phyloP scores from a whole-genome alignment of 2,797 vertebrate species.

The Arnoldichthys spilopterus region DNA sequence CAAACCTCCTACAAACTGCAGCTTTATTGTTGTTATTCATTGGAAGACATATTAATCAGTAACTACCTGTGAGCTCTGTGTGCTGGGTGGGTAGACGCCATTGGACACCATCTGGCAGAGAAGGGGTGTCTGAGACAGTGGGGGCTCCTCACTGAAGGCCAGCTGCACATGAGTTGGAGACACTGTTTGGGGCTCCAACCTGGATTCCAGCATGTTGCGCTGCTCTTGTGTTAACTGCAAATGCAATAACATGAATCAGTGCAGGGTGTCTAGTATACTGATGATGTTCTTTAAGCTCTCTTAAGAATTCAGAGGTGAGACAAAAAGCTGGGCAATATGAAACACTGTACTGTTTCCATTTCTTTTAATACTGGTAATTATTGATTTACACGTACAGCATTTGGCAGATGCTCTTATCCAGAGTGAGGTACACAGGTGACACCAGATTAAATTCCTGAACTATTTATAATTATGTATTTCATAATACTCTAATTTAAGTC shows the following conservation, averaged over 20 bases:
- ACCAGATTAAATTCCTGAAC: no score
- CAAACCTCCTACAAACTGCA: neutral
- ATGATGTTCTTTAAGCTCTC: neutral
- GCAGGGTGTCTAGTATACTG: neutral
- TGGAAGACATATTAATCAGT: neutral
- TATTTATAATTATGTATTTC: no score
- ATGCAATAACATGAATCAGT: conserved; percentile 1
- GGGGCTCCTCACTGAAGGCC: conserved; percentile 72
- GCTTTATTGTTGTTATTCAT: neutral
- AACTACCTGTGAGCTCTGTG: conserved; percentile 71
- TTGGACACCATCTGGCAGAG: conserved; percentile 76
- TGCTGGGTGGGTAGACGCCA: conserved; percentile 69
- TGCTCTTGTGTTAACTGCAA: conserved; percentile 60
- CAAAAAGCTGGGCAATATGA: neutral
- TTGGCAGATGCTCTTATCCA: no score
- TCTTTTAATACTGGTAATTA: neutral
- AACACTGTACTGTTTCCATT: neutral
- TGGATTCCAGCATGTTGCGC: conserved; percentile 68
- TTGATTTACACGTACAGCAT: no score
- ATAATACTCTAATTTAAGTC: no score
- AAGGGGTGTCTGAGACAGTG: conserved; percentile 26
- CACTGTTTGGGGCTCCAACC: conserved; percentile 66
- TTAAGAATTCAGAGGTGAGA: neutral
- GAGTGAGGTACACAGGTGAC: no score
- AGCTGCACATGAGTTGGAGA: conserved; percentile 79